Evolutionary conservation across 2,888 invertebrate species (phyloP).

Genomic region (Anarsia innoxiella): DNA sequence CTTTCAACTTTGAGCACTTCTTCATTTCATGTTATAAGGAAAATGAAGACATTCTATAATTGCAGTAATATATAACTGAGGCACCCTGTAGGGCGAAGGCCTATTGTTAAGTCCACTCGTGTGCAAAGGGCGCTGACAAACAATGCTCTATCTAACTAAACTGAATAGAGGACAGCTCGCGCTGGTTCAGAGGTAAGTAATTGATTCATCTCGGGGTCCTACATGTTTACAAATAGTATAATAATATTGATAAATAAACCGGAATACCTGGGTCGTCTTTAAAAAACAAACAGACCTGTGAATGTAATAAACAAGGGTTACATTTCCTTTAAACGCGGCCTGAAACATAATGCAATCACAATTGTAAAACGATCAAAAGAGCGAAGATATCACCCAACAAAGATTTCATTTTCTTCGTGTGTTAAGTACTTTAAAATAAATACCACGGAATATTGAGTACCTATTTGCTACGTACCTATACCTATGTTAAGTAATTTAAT

Average conservation of each 20-base stretch:
- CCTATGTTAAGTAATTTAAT: too few species aligned
- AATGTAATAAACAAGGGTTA: too few species aligned
- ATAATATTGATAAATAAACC: slow-evolving; percentile 30
- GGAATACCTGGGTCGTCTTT: slow-evolving; percentile 22
- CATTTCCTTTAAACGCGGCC: too few species aligned
- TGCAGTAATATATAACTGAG: slow-evolving; percentile 14
- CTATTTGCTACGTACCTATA: too few species aligned
- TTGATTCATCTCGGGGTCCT: slow-evolving; percentile 28
- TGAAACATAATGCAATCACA: too few species aligned
- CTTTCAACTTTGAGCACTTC: slow-evolving; percentile 26
- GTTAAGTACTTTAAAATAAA: too few species aligned
- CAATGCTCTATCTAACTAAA: slow-evolving; percentile 25
- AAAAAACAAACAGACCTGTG: background rate
- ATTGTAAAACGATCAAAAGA: too few species aligned
- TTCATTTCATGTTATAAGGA: slow-evolving; percentile 27
- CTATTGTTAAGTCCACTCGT: slow-evolving; percentile 22
- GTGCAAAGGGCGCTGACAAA: slow-evolving; percentile 18
- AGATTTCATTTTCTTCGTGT: too few species aligned
- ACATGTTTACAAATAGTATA: slow-evolving; percentile 32
- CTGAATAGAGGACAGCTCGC: slow-evolving; percentile 21
- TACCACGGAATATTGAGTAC: too few species aligned
- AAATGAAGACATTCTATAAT: slow-evolving; percentile 49
- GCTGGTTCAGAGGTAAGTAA: slow-evolving; percentile 24
- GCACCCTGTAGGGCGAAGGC: too few species aligned
- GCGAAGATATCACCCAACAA: too few species aligned